A percentile compares a stretch with the other conserved stretches of the same genome.
Conservation (phyloP, 2,888 invertebrate genomes). For the Lepidochrysops patricia region DNA sequence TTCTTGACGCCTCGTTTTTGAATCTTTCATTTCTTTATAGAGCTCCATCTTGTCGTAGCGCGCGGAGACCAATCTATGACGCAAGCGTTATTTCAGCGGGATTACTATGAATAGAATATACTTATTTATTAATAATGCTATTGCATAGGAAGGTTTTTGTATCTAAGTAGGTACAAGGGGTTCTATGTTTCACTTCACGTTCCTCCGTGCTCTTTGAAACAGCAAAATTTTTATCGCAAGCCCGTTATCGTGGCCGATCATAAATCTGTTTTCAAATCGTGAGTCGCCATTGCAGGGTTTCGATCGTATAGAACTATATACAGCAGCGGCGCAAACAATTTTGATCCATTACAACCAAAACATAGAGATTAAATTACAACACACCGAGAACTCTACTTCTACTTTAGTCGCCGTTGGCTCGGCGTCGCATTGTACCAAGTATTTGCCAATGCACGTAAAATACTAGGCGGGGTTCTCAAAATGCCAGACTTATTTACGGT, state of each 20-base stretch:
- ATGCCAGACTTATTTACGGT: constrained; percentile 69
- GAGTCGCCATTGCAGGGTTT: constrained; percentile 54
- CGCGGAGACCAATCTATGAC: too few relatives aligned
- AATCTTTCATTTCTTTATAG: too few relatives aligned
- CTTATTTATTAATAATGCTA: too few relatives aligned
- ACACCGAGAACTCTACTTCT: constrained; percentile 41
- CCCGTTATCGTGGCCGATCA: constrained; percentile 72
- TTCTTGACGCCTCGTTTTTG: too few relatives aligned
- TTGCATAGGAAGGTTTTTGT: too few relatives aligned
- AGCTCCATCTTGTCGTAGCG: too few relatives aligned
- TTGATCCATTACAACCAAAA: constrained; percentile 37
- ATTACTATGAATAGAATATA: too few relatives aligned
- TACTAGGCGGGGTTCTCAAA: constrained; percentile 65
- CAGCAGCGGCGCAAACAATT: constrained; percentile 37
- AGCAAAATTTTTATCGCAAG: constrained; percentile 69
- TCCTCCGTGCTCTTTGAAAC: constrained; percentile 43
- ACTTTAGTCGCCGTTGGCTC: constrained; percentile 50
- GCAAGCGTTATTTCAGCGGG: too few relatives aligned
- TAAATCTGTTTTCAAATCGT: constrained; percentile 74
- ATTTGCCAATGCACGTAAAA: constrained; percentile 73
- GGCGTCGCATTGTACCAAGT: constrained; percentile 69
- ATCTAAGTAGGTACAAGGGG: too few relatives aligned
- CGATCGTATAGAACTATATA: constrained; percentile 46
- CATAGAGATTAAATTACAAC: constrained; percentile 57
- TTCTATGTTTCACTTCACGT: constrained; percentile 28